Percentiles rank a stretch among this genome's conserved stretches.
phyloP scores from a whole-genome alignment of 2,797 vertebrate species.

The Neolamprologus multifasciatus region DNA sequence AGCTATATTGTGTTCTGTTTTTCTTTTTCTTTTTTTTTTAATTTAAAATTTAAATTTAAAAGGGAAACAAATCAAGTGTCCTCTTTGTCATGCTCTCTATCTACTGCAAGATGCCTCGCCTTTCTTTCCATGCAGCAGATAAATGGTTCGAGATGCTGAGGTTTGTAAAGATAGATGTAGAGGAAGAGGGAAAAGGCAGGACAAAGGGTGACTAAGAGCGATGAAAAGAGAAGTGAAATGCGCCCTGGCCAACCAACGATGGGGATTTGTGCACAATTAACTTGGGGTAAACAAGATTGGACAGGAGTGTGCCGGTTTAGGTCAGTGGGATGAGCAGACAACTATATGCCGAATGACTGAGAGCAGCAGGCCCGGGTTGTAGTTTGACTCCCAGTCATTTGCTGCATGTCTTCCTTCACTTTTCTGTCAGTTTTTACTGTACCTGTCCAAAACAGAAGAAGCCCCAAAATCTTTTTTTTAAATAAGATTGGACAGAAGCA shows the following conservation, averaged over 20 bases:
- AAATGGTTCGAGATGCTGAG: not conserved
- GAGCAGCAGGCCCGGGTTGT: accelerated
- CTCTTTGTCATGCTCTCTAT: not conserved
- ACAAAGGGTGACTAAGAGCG: not conserved
- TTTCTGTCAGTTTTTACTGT: not conserved
- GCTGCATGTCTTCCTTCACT: not conserved
- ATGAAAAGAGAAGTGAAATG: not conserved
- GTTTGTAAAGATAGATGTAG: not conserved
- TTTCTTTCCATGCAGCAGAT: not conserved
- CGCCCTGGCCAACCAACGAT: not conserved
- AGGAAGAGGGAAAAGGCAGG: not conserved
- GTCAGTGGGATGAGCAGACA: not conserved
- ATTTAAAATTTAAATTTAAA: too few species aligned
- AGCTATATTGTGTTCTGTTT: not conserved
- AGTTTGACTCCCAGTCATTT: not conserved
- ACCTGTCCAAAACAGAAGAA: not conserved
- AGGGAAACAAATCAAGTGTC: not conserved
- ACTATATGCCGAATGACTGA: not conserved
- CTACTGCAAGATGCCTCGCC: not conserved
- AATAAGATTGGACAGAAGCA: not conserved
- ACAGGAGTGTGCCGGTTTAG: not conserved
- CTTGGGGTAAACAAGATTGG: not conserved
- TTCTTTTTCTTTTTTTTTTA: not conserved
- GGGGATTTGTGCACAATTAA: not conserved
- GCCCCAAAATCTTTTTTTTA: not conserved